phyloP scores from a whole-genome alignment of 2,888 invertebrate genomes.

The Cylindroiulus punctatus region DNA sequence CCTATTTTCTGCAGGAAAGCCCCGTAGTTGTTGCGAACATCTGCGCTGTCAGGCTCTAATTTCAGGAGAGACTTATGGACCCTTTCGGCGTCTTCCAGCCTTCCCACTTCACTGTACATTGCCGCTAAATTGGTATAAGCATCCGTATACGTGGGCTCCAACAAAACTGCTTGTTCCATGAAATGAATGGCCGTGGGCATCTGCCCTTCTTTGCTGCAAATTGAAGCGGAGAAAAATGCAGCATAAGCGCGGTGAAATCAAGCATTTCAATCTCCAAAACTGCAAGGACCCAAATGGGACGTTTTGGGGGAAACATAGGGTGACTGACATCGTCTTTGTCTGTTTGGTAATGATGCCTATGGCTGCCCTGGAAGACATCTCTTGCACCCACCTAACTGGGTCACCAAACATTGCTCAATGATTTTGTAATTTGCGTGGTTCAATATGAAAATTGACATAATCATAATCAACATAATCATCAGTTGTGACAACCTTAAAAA shows the following conservation, averaged over 20 bases:
- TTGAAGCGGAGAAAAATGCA: neutral
- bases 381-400: too few species aligned
- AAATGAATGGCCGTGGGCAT: slow-evolving; percentile 60
- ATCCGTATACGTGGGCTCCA: slow-evolving; percentile 61
- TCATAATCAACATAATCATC: too few species aligned
- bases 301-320: neutral
- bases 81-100: slow-evolving; percentile 60
- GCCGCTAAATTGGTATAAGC: slow-evolving; percentile 61
- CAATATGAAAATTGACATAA: too few species aligned
- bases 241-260: neutral
- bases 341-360: neutral
- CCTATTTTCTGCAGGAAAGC: slow-evolving; percentile 63
- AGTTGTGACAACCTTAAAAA: too few species aligned
- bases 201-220: slow-evolving; percentile 60
- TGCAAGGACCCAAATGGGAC: neutral
- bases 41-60: slow-evolving; percentile 62
- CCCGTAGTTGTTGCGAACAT: slow-evolving; percentile 64
- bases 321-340: neutral
- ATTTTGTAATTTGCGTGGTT: too few species aligned
- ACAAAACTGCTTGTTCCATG: slow-evolving; percentile 60
- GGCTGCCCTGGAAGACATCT: too few species aligned
- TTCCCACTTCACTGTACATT: slow-evolving; percentile 60
- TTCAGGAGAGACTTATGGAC: slow-evolving; percentile 60
- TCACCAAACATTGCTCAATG: too few species aligned
- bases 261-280: neutral